phyloP scores from a whole-genome alignment of 2,797 vertebrate genomes.

The Morus bassanus region DNA sequence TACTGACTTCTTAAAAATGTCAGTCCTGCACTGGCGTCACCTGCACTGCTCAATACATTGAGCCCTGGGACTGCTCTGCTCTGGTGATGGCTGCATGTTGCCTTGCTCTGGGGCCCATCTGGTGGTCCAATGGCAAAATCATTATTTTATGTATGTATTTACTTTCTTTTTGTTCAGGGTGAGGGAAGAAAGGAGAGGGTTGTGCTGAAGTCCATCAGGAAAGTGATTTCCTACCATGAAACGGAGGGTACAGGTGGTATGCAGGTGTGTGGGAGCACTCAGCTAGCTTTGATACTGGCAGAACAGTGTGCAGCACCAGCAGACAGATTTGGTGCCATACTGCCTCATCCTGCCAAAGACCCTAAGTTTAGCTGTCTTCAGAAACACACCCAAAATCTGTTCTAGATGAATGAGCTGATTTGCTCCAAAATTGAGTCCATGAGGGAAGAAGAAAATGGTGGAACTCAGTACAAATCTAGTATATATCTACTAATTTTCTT shows the following conservation, averaged over 20 bases:
- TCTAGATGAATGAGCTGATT: neutral
- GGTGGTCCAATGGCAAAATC: neutral
- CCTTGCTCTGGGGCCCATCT: neutral
- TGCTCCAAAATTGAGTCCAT: neutral
- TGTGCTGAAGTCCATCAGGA: neutral
- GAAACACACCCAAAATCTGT: neutral
- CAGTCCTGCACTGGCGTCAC: neutral
- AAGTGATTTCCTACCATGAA: neutral
- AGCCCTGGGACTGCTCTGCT: neutral
- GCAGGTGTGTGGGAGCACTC: rapidly evolving
- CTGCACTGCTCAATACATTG: neutral
- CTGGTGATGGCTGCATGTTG: neutral
- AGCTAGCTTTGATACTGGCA: neutral
- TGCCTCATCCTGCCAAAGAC: neutral
- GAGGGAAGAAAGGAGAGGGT: neutral
- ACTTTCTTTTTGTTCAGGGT: neutral
- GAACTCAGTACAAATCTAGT: neutral
- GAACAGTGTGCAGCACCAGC: neutral
- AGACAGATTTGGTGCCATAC: neutral
- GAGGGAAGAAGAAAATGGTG: neutral
- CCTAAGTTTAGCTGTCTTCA: neutral
- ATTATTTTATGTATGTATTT: neutral
- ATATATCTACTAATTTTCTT: neutral
- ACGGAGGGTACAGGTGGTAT: neutral
- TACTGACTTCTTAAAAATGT: neutral